Base-by-base conservation (phyloP, 2,113 vertebrate genomes). In the Mesembrinibis cayennensis region DNA sequence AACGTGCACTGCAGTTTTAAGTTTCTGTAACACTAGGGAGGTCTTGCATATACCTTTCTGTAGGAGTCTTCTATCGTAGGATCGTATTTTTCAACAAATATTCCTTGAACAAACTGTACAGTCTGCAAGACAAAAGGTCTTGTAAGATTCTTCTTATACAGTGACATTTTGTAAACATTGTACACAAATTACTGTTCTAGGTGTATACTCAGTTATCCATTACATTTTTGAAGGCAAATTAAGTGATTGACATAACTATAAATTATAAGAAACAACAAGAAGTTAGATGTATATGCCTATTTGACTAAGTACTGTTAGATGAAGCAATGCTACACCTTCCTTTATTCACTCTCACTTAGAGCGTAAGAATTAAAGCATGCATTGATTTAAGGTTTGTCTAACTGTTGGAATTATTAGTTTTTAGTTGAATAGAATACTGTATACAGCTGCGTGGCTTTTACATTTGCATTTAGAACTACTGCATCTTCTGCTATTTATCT, bases 81-180 rank as follows among this genome's bases (percentile, higher is more conserved):
- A 96, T 99, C 98, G 96, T 99, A 99, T 95, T 99, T 98, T 98
- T 99, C 98, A 97, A 99, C 98, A 98, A 99, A 99, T 98, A 99
- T 99, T 97, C 98, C 98, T 98, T 99, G 98, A 97, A 99, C 98
- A 97, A 99, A 99, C 78, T 99, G 98, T 97, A 99, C 98, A 95
- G 98, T 99, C 98, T 99, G 97, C 66, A 98, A 98, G 61, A 97
- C 58, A 97, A 67, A 94, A 82, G 34, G 71, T 87, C 34, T 70
- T 36, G 32, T 89, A 74, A 95, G 87, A 45, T 30, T 69, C 59
- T 56, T 59, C 61, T 91, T 62, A 16, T 20, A 62, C 9, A 88
- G 22, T 1, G 4, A 66, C 30, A 71, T 85, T 81, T 73, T 44
- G 56, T 65, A 89, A 95, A 82, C 49, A 40, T 0, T 40, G 22